Conservation (phyloP, 35 echinoderm and acorn worm genomes). For the Apostichopus japonicus region DNA sequence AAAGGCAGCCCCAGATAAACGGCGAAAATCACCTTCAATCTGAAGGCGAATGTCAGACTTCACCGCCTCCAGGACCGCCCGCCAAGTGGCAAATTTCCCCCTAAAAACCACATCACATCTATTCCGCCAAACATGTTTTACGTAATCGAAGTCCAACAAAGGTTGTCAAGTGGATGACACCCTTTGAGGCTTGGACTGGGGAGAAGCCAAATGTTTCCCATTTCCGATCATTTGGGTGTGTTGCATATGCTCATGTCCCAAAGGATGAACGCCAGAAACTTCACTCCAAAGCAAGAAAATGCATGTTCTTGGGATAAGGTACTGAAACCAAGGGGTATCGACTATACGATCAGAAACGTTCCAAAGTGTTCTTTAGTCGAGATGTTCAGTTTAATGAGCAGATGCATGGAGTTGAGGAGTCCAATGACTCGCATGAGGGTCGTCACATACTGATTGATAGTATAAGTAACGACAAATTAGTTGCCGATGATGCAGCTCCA, state of each 20-base stretch:
- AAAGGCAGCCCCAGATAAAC: no score
- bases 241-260: no score
- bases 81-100: no score
- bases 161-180: neutral
- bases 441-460: neutral
- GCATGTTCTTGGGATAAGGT: slow-evolving; percentile 10
- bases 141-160: neutral
- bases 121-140: no score
- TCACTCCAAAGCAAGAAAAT: neutral
- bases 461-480: neutral
- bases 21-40: no score
- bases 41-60: no score
- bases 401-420: slow-evolving; percentile 16
- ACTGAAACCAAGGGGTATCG: slow-evolving; percentile 16
- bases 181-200: no score
- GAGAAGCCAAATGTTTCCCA: no score
- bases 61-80: no score
- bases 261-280: neutral
- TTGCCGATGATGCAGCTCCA: neutral
- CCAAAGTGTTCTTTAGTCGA: slow-evolving; percentile 4
- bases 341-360: neutral
- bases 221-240: no score
- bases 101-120: no score
- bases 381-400: slow-evolving; percentile 5
- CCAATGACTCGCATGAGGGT: neutral